Conservation (phyloP, 2,113 vertebrate species). For the Scomber scombrus region DNA sequence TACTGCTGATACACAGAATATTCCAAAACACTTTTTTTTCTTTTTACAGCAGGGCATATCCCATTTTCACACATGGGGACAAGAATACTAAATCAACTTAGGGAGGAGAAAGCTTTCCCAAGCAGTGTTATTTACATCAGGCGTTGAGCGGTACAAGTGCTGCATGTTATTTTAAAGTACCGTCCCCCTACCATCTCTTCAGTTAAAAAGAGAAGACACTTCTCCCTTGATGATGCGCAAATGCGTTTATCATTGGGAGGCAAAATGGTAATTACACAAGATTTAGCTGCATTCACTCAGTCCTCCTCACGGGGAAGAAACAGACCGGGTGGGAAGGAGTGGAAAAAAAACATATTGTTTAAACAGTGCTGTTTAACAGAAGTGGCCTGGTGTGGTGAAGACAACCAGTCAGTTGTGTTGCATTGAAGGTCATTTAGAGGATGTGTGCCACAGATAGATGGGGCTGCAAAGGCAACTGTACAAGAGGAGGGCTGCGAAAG, state of each 20-base stretch:
- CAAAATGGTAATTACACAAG: conserved; percentile 74
- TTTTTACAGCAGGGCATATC: conserved; percentile 60
- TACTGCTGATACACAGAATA: conserved; percentile 53
- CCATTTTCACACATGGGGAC: conserved; percentile 66
- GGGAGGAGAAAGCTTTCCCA: conserved; percentile 65
- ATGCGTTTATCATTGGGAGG: conserved; percentile 60
- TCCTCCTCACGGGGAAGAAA: conserved; percentile 49
- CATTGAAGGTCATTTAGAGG: conserved; percentile 79
- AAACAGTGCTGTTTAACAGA: conserved; percentile 54
- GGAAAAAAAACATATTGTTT: conserved; percentile 41
- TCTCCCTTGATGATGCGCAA: conserved; percentile 62
- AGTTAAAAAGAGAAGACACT: conserved; percentile 56
- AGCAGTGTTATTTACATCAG: conserved; percentile 72
- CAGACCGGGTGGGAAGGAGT: conserved; percentile 18
- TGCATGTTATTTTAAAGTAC: conserved; percentile 56
- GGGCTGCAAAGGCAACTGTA: conserved; percentile 46
- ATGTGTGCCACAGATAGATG: conserved; percentile 49
- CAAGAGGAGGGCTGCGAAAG: conserved; percentile 37
- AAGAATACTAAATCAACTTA: conserved; percentile 73
- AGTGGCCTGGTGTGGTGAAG: conserved; percentile 37
- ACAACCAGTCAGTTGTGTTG: conserved; percentile 53
- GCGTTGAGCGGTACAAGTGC: conserved; percentile 52
- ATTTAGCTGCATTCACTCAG: conserved; percentile 69
- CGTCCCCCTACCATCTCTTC: conserved; percentile 35
- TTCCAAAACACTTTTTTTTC: conserved; percentile 25